Conservation (phyloP, 2,113 vertebrate genomes). For the Leptobrachium ailaonicum region DNA sequence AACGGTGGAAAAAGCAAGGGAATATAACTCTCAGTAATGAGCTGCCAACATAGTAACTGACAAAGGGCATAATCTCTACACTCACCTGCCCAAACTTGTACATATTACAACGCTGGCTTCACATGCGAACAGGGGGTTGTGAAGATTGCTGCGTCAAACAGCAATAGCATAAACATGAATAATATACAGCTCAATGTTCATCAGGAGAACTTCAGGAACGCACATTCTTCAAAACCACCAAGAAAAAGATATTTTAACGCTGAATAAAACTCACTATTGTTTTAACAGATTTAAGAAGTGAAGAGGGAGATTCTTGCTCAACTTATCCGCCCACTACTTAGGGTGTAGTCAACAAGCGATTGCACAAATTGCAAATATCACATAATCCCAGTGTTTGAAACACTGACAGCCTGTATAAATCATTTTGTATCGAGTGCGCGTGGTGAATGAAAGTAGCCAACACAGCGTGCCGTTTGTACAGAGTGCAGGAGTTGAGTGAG, state of each 20-base stretch:
- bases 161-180: not conserved
- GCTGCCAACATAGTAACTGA: conserved; percentile 17
- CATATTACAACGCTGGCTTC: conserved; percentile 16
- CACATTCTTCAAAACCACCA: not conserved
- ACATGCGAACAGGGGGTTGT: conserved; percentile 6
- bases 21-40: conserved; percentile 10
- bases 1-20: not conserved
- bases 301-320: conserved; percentile 9
- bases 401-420: conserved; percentile 13
- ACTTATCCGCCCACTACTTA: conserved; percentile 6
- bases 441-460: not conserved
- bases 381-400: conserved; percentile 15
- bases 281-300: not conserved
- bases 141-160: not conserved
- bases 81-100: conserved; percentile 18
- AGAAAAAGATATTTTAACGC: not conserved
- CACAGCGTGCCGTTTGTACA: not conserved
- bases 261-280: not conserved
- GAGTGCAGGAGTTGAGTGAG: not conserved
- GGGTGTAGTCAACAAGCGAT: conserved; percentile 21
- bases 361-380: conserved; percentile 22
- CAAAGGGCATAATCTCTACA: not conserved
- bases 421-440: conserved; percentile 2
- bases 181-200: not conserved
- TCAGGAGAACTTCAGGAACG: not conserved